Evolutionary conservation across 2,113 vertebrate genomes (phyloP), one percentile per base, ranked within the genome.

Genomic region (Zonotrichia leucophrys): DNA sequence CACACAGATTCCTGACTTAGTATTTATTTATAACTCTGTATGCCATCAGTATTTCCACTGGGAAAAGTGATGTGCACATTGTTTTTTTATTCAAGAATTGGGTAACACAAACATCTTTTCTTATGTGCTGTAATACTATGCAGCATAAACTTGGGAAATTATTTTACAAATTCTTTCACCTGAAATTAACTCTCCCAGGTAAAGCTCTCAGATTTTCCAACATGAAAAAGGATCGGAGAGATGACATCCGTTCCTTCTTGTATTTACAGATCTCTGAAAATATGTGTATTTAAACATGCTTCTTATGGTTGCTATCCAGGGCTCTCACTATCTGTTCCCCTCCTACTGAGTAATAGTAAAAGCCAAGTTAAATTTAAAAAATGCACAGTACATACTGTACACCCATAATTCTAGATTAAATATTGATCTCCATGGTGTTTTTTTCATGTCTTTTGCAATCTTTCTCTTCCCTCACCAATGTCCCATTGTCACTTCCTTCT

Each of bases 351-450:
- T 94, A 94, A 97, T 92, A 89, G 88, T 81, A 96, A 96, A 95
- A 95, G 95, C 86, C 92, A 95, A 96, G 95, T 90, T 96, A 96
- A 93, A 96, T 96, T 90, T 96, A 82, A 96, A 91, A 93, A 95
- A 96, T 96, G 86, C 49, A 91, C 49, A 89, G 93, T 94, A 97
- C 92, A 90, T 90, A 90, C 86, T 93, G 94, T 96, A 95, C 93
- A 94, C 37, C 50, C 86, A 84, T 96, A 97, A 92, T 96, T 96
- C 96, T 91, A 92, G 90, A 94, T 95, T 95, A 95, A 96, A 92
- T 95, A 96, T 96, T 96, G 92, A 95, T 97, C 90, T 96, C 66
- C n/a, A 39, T 93, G 82, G 79, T 87, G 59, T 47, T 94, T 93
- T 96, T 90, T 77, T 66, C 33, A 21, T 52, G 53, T 87, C 52